Evolutionary conservation across 2,888 invertebrate species (phyloP), one percentile per base, ranked within the genome.

Genomic region (Urechis unicinctus): DNA sequence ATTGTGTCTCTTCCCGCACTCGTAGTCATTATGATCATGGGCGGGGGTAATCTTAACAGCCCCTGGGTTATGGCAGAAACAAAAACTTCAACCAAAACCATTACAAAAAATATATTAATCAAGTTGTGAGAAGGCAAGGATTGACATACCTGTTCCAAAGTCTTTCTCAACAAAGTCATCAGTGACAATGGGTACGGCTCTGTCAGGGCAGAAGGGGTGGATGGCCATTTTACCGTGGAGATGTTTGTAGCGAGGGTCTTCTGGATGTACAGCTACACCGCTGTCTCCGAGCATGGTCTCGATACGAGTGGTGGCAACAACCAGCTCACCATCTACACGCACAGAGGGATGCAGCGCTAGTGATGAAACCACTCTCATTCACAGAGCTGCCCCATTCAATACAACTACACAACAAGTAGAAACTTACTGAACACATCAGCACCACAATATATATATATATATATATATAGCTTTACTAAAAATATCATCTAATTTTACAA

Each of bases 31-130:
- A 36, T 86, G 89, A 78, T 98, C 96, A 78, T 98, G 98, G 1
- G 94, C 96, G 0, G 98, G 97, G 1, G 97, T 97, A 59, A 99
- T 91, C 81, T 99, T 99, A 0, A 98, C 98, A 58, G 95, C 96
- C 66, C 97, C 91, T 77, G 53, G 5, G 9, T 22, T 22, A n/a
- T 13, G 28, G 9, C 28, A 28, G 4, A 26, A 3, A 22, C 9
- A 17, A 17, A 17, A 36, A 17, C 41, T 36, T 17, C 9, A 36
- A 36, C 41, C 9, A n/a, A n/a, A 9, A 36, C 36, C 36, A 36
- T 17, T 13, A 36, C 36, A 36, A 36, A 36, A 36, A 9, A 36
- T 9, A 36, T 9, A 36, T 36, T 13, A 36, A 13, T 36, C 36
- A 36, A 36, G 36, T 36, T 13, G 17, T 36, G 17, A 36, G 36